phyloP scores from a whole-genome alignment of 1,140 invertebrate species.

The Pseudobourletiella spinata region DNA sequence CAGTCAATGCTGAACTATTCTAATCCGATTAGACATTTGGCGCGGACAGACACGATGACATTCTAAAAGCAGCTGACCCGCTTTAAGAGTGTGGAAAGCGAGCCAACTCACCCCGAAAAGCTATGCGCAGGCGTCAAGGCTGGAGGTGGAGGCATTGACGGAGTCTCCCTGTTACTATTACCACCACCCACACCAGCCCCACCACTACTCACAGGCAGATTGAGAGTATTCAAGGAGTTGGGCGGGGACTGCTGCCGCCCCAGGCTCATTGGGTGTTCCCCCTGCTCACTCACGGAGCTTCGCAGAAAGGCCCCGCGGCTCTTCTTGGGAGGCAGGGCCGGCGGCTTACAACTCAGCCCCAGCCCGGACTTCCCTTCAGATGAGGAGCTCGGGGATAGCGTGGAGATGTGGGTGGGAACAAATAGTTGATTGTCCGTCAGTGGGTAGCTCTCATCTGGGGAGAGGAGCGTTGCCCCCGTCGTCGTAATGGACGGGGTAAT shows the following conservation, averaged over 20 bases:
- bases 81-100: not conserved
- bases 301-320: slow-evolving; percentile 38
- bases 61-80: slow-evolving; percentile 31
- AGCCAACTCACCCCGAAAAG: slow-evolving; percentile 11
- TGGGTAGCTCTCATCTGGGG: slow-evolving; percentile 2
- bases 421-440: not conserved
- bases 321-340: slow-evolving; percentile 68
- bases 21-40: slow-evolving; percentile 42
- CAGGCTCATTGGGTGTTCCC: slow-evolving; percentile 3
- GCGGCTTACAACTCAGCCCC: slow-evolving; percentile 40
- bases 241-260: slow-evolving; percentile 37
- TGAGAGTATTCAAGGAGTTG: not conserved
- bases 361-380: not conserved
- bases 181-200: not conserved
- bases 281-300: slow-evolving; percentile 29
- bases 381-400: not conserved
- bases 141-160: slow-evolving; percentile 30
- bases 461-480: not conserved
- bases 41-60: too few relatives aligned
- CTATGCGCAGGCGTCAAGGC: slow-evolving; percentile 17
- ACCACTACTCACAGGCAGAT: not conserved
- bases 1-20: too few relatives aligned
- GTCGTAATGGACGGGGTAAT: not conserved
- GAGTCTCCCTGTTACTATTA: slow-evolving; percentile 25
- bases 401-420: not conserved